Evolutionary conservation across 2,888 invertebrate genomes (phyloP).

Genomic region (Drosophila percnosoma): DNA sequence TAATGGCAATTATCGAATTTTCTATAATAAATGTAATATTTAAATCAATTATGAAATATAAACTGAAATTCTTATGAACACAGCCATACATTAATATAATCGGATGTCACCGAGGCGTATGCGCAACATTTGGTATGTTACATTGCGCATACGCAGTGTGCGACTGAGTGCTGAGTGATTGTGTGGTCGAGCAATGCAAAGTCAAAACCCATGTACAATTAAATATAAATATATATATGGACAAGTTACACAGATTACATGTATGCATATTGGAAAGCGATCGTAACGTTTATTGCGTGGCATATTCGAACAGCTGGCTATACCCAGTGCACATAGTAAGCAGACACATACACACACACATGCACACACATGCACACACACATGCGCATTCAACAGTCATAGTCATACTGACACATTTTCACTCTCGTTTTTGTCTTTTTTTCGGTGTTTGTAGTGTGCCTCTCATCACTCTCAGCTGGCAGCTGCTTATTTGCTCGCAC

Average conservation of each 20-base stretch:
- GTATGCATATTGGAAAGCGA: constrained; percentile 41
- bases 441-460: constrained; percentile 10
- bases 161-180: neutral
- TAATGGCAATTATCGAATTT: neutral
- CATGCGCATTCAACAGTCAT: neutral
- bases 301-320: constrained; percentile 48
- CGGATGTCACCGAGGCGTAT: constrained; percentile 52
- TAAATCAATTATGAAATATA: neutral
- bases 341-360: neutral
- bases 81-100: constrained; percentile 3
- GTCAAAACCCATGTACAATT: constrained; percentile 15
- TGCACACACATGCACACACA: neutral
- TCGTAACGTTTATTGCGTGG: constrained; percentile 49
- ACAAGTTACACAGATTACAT: constrained; percentile 16
- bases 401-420: constrained; percentile 49
- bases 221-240: constrained; percentile 1
- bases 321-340: constrained; percentile 8
- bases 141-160: constrained; percentile 73
- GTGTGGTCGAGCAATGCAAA: constrained; percentile 5
- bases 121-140: constrained; percentile 57
- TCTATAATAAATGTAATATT: neutral
- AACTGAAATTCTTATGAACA: neutral
- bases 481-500: constrained; percentile 16
- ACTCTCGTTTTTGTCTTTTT: constrained; percentile 47
- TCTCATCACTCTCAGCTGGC: constrained; percentile 27